Conservation (phyloP, 2,888 invertebrate species). For the Cotesia congregata region DNA sequence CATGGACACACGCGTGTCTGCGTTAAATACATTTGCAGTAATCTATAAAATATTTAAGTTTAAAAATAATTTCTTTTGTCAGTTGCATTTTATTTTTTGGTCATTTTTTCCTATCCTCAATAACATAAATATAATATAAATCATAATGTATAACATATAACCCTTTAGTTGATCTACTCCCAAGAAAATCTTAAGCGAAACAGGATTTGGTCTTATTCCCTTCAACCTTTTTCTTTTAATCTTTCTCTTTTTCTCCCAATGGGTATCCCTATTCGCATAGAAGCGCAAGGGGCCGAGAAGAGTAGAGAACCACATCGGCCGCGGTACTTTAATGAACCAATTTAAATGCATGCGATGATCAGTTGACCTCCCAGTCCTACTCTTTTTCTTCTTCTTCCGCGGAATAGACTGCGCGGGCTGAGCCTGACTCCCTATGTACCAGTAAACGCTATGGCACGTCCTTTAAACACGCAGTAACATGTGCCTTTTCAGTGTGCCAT, state of each 20-base stretch:
- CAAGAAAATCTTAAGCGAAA: conserved; percentile 5
- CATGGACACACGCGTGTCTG: conserved; percentile 37
- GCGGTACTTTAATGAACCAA: conserved; percentile 70
- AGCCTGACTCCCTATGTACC: conserved; percentile 49
- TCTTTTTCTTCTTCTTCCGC: conserved; percentile 61
- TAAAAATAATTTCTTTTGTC: neutral
- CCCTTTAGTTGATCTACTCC: neutral
- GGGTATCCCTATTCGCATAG: conserved; percentile 24
- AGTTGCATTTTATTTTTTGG: neutral
- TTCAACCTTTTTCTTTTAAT: conserved; percentile 9
- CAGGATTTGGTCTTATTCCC: conserved; percentile 2
- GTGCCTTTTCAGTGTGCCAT: neutral
- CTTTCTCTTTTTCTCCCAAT: conserved; percentile 18
- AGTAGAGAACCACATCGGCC: conserved; percentile 47
- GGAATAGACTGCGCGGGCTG: conserved; percentile 52
- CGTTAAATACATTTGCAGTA: conserved; percentile 26
- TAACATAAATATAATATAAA: neutral
- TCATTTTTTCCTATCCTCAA: neutral
- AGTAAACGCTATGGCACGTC: conserved; percentile 54
- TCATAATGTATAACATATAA: neutral
- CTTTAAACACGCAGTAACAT: neutral
- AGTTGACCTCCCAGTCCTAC: conserved; percentile 69
- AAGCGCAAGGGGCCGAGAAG: conserved; percentile 53
- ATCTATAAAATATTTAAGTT: conserved; percentile 4
- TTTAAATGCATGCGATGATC: conserved; percentile 71